Evolutionary conservation across 2,113 vertebrate genomes (phyloP).

Genomic region (Oncorhynchus mykiss): DNA sequence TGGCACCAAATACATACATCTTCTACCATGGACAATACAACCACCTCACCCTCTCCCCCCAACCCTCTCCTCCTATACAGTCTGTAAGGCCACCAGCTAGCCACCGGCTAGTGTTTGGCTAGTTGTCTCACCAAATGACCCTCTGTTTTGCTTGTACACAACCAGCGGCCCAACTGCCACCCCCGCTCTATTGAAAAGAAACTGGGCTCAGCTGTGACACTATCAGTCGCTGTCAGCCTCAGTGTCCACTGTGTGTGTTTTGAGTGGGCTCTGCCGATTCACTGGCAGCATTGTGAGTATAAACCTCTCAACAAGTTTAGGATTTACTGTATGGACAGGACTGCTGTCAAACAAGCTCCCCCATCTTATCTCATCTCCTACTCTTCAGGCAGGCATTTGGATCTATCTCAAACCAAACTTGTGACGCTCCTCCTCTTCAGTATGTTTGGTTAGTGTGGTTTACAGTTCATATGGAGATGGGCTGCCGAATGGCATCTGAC

Average conservation of each 20-base stretch:
- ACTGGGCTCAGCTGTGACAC: slow-evolving; percentile 31
- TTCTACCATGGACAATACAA: not conserved
- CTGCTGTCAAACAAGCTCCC: not conserved
- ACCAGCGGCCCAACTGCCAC: not conserved
- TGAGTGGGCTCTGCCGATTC: not conserved
- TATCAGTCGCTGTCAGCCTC: not conserved
- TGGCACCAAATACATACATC: slow-evolving; percentile 39
- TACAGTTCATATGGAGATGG: too few relatives aligned
- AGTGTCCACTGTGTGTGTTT: not conserved
- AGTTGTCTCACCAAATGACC: slow-evolving; percentile 9
- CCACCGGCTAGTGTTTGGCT: slow-evolving; percentile 33
- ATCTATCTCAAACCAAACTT: too few relatives aligned
- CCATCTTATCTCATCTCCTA: not conserved
- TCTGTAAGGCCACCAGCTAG: not conserved
- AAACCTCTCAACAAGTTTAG: not conserved
- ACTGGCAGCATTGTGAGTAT: not conserved
- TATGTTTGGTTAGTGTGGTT: too few relatives aligned
- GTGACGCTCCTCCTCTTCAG: too few relatives aligned
- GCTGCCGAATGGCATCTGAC: too few relatives aligned
- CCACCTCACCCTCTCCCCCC: too few relatives aligned
- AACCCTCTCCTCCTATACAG: not conserved
- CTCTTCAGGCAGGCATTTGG: not conserved
- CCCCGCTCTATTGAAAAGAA: slow-evolving; percentile 1
- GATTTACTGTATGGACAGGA: not conserved
- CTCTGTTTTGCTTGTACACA: slow-evolving; percentile 31